A percentile compares a stretch with the other conserved stretches of the same genome.
Conservation (phyloP, 92 coral and sea anemone genomes). For the Parazoanthus swiftii region DNA sequence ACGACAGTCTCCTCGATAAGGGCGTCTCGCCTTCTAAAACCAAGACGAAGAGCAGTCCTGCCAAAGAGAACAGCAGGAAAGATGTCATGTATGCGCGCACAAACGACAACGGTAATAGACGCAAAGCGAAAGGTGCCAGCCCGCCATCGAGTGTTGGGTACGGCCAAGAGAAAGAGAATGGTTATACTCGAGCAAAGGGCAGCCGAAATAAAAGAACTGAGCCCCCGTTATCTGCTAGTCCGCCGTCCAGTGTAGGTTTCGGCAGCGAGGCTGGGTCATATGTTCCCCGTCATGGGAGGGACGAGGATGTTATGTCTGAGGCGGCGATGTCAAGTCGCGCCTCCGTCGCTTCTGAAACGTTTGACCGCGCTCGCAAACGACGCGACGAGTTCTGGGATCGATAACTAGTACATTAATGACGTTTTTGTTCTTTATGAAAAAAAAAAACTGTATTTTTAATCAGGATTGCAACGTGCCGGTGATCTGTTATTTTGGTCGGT, state of each 20-base stretch:
- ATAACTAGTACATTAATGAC: constrained; percentile 4
- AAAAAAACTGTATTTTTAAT: neutral
- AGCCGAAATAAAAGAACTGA: neutral
- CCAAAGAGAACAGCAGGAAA: constrained; percentile 28
- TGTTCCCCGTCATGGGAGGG: constrained; percentile 46
- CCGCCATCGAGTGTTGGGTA: constrained; percentile 54
- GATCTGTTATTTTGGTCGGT: neutral
- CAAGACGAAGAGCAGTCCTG: constrained; percentile 33
- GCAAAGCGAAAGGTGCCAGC: constrained; percentile 30
- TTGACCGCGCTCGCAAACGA: constrained; percentile 78
- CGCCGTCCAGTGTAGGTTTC: constrained; percentile 39
- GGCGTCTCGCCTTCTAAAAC: constrained; percentile 53
- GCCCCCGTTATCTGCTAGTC: constrained; percentile 27
- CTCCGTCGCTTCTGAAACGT: constrained; percentile 79
- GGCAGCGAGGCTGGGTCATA: constrained; percentile 40
- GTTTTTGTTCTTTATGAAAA: neutral
- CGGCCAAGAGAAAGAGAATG: constrained; percentile 51
- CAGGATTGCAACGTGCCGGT: neutral
- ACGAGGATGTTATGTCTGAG: constrained; percentile 85
- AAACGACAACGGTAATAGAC: neutral
- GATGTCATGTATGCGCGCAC: neutral
- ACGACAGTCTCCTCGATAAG: constrained; percentile 70
- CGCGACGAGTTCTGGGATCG: constrained; percentile 76
- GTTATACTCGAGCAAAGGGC: constrained; percentile 43
- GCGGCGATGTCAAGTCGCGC: constrained; percentile 82